phyloP scores from a whole-genome alignment of 1,140 invertebrate species.

The Teleopsis dalmanni region DNA sequence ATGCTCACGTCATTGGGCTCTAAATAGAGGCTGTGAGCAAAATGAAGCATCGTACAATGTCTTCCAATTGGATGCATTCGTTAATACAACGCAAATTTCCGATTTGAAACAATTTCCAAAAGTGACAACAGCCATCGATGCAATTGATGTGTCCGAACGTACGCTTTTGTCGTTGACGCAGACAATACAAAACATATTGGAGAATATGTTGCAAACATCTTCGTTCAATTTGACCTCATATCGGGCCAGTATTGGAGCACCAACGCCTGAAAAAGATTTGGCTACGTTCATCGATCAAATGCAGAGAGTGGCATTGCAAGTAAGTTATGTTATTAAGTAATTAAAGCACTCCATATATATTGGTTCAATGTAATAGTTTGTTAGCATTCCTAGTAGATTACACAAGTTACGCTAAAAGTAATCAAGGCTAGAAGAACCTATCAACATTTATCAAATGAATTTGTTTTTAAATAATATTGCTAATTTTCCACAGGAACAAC shows the following conservation, averaged over 20 bases:
- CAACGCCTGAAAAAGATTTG: slow-evolving; percentile 63
- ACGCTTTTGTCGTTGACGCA: slow-evolving; percentile 47
- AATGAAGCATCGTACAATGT: slow-evolving; percentile 61
- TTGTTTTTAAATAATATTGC: no score
- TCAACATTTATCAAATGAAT: no score
- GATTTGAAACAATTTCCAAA: slow-evolving; percentile 45
- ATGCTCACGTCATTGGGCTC: background rate
- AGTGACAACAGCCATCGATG: slow-evolving; percentile 39
- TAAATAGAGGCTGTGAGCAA: slow-evolving; percentile 58
- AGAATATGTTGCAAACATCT: slow-evolving; percentile 56
- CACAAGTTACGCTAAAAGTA: no score
- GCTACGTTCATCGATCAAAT: slow-evolving; percentile 65
- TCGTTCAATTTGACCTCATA: slow-evolving; percentile 61
- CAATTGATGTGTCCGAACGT: slow-evolving; percentile 36
- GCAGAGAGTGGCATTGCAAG: slow-evolving; percentile 62
- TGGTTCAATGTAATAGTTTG: no score
- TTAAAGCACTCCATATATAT: no score
- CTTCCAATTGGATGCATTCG: slow-evolving; percentile 59
- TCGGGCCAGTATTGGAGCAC: slow-evolving; percentile 53
- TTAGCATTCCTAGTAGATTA: no score
- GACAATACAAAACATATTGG: slow-evolving; percentile 51
- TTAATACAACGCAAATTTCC: slow-evolving; percentile 55
- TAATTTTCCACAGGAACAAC: no score
- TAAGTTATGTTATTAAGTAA: no score
- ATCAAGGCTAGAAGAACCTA: no score